A percentile compares a stretch with the other conserved stretches of the same genome.
phyloP scores from a whole-genome alignment of 2,888 invertebrate species.

The Pedicia rivosa region DNA sequence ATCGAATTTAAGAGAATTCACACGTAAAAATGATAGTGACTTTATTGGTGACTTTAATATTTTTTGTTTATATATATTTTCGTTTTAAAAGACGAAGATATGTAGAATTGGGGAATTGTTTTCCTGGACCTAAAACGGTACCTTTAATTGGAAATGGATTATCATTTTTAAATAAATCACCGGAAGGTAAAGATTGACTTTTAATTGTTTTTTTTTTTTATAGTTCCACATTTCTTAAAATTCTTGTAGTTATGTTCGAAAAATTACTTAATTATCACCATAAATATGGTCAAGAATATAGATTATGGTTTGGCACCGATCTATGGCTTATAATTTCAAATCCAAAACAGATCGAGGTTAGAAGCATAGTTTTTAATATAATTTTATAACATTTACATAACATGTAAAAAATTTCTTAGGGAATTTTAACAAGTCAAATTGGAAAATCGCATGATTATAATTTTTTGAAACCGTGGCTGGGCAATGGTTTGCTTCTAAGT shows the following conservation, averaged over 20 bases:
- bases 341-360: conserved; percentile 4
- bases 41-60: no score
- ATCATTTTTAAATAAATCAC: conserved; percentile 6
- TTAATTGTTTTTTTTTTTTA: background rate
- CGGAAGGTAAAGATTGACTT: conserved; percentile 5
- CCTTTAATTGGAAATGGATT: conserved; percentile 9
- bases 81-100: conserved; percentile 1
- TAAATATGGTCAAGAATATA: background rate
- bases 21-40: no score
- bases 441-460: conserved; percentile 22
- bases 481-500: conserved; percentile 24
- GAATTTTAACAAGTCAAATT: conserved; percentile 7
- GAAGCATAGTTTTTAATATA: background rate
- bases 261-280: conserved; percentile 1
- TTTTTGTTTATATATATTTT: no score
- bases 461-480: conserved; percentile 22
- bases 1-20: no score
- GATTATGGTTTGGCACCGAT: conserved; percentile 9
- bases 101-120: conserved; percentile 4
- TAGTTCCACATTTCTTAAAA: background rate
- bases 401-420: background rate
- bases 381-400: background rate
- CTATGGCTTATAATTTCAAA: conserved; percentile 3
- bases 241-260: background rate
- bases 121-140: conserved; percentile 8